phyloP scores from a whole-genome alignment of 2,797 vertebrate genomes.

The Scomberomorus guttatus region DNA sequence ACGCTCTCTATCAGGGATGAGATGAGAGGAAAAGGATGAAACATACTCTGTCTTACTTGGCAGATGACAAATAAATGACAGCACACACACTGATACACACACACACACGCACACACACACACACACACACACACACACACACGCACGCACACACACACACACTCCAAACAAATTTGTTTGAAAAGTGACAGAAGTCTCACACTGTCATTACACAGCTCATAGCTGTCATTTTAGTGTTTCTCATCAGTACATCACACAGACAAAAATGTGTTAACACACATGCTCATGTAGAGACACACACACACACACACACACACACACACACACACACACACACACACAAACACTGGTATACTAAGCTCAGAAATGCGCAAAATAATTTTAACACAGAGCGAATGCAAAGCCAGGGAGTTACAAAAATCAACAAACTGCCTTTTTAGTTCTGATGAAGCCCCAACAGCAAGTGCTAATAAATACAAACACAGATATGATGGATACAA shows the following conservation, averaged over 20 bases:
- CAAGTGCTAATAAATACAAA: constrained; percentile 78
- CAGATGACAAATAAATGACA: constrained; percentile 78
- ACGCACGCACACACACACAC: constrained; percentile 13
- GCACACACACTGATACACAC: constrained; percentile 36
- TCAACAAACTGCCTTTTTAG: constrained; percentile 70
- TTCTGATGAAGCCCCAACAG: constrained; percentile 72
- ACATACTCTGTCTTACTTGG: constrained; percentile 75
- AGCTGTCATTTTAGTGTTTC: constrained; percentile 78
- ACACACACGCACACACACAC: not conserved
- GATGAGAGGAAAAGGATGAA: constrained; percentile 77
- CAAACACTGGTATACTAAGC: constrained; percentile 27
- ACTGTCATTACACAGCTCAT: constrained; percentile 77
- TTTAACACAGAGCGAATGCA: constrained; percentile 58
- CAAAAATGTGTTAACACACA: constrained; percentile 48
- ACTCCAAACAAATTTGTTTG: constrained; percentile 73
- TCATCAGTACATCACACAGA: constrained; percentile 79
- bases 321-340: not conserved
- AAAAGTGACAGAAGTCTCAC: constrained; percentile 81
- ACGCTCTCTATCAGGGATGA: constrained; percentile 65
- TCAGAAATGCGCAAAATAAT: constrained; percentile 63
- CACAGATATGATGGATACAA: constrained; percentile 64
- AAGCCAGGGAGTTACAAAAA: constrained; percentile 62
- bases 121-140: not conserved
- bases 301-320: constrained; percentile 8
- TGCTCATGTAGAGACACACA: constrained; percentile 2